Evolutionary conservation across 1,140 invertebrate genomes (phyloP).

Genomic region (Ips nitidus): DNA sequence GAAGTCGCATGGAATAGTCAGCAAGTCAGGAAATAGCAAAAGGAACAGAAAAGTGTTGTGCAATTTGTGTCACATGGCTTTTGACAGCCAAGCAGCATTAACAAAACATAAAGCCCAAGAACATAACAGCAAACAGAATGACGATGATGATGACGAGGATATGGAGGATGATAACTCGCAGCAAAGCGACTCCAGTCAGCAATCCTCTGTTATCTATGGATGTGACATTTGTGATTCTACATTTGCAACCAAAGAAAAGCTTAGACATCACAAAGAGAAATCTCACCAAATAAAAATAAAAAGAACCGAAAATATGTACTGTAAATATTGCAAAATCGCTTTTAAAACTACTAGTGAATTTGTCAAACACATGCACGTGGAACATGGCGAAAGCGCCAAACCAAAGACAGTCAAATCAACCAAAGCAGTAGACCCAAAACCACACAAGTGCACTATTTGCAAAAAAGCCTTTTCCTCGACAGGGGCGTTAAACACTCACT

Average conservation of each 20-base stretch:
- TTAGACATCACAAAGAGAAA: constrained; percentile 43
- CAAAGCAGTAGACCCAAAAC: constrained; percentile 1
- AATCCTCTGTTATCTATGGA: constrained; percentile 36
- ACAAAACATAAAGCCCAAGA: constrained; percentile 43
- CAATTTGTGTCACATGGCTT: constrained; percentile 43
- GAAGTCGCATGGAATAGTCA: constrained; percentile 44
- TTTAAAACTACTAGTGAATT: constrained; percentile 36
- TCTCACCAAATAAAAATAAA: constrained; percentile 32
- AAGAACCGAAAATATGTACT: constrained; percentile 25
- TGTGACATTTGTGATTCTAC: constrained; percentile 45
- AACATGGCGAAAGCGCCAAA: constrained; percentile 39
- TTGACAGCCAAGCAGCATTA: constrained; percentile 39
- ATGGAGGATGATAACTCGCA: not conserved
- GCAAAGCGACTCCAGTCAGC: not conserved
- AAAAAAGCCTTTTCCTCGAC: constrained; percentile 41
- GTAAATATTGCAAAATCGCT: constrained; percentile 46
- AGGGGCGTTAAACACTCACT: constrained; percentile 43
- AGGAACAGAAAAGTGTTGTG: constrained; percentile 42
- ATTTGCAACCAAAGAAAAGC: constrained; percentile 39
- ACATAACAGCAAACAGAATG: constrained; percentile 25
- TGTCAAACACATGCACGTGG: constrained; percentile 40
- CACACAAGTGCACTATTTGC: constrained; percentile 40
- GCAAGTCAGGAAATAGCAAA: constrained; percentile 22
- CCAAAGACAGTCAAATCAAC: constrained; percentile 28
- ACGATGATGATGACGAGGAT: not conserved